Evolutionary conservation across 2,888 invertebrate species (phyloP), one percentile per base, ranked within the genome.

Genomic region (Apodemia duryi): DNA sequence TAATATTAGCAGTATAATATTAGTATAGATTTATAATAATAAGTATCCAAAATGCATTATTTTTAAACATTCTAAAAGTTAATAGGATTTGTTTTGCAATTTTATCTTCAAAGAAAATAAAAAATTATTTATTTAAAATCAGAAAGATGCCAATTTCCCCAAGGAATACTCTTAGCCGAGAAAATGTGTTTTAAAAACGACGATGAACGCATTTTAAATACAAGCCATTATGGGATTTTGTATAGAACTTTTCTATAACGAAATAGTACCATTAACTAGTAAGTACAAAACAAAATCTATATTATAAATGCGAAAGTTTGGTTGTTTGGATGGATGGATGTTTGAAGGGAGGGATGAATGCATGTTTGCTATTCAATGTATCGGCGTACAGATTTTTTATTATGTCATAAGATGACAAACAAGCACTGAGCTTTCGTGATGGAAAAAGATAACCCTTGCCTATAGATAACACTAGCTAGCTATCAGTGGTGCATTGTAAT

Each of bases 131-230:
- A 81, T 79, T 74, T 75, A 75, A 74, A 71, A 71, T 75, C 80
- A 83, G 77, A 82, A 78, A 80, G 75, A 81, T 80, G 80, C 75
- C 69, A 70, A 71, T 69, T 77, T 82, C 75, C 78, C 65, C 67
- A 35, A 60, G 35, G 57, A 60, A 60, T 60, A 60, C 57, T 35
- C 32, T 60, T 60, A 57, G 57, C 57, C 57, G 57, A 13, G 57
- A 60, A 60, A 60, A 60, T 60, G 57, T 57, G 35, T 57, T 57
- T 57, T 57, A 57, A 57, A 57, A 57, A 57, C 57, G 57, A 57
- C 57, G 57, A 57, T 57, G 57, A 57, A 13, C 29, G 57, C 57
- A 57, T 32, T 29, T 13, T 32, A 4, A 57, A 57, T 32, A 57
- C 57, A 57, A 57, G 57, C 57, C 57, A 32, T 57, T 57, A 57